Percentiles rank a stretch among this genome's conserved stretches.
These are phyloP conservation scores for Vidua chalybeata DNA, from an alignment of 2,113 vertebrate species.

Conservation along the genomic window DNA sequence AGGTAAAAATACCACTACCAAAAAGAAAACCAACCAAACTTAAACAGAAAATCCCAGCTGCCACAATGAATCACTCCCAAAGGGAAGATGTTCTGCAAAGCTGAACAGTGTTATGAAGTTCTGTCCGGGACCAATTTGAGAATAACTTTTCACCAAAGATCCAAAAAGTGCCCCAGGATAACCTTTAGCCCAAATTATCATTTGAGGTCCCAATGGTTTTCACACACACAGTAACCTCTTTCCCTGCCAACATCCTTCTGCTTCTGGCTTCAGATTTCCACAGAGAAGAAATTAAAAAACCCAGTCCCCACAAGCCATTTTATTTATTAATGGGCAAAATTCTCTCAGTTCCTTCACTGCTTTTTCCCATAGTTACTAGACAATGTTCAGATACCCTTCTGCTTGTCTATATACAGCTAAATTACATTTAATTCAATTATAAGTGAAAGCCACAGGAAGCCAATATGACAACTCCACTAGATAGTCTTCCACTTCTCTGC, in stretches of 20 bases:
- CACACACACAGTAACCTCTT: not conserved
- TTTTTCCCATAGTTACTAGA: not conserved
- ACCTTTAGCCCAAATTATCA: not conserved
- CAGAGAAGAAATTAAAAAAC: not conserved
- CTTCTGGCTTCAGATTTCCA: not conserved
- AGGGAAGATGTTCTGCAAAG: not conserved
- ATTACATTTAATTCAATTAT: conserved; percentile 24
- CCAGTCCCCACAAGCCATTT: not conserved
- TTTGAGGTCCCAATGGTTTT: not conserved
- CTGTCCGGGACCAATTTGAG: not conserved
- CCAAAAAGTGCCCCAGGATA: not conserved
- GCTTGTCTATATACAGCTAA: not conserved
- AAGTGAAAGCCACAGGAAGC: conserved; percentile 7
- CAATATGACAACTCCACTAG: not conserved
- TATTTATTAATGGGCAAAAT: not conserved
- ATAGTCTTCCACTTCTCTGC: not conserved
- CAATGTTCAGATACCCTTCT: not conserved
- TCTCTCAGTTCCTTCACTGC: not conserved
- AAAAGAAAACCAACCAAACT: not conserved
- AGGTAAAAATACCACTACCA: not conserved
- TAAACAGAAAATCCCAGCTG: not conserved
- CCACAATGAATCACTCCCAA: not conserved
- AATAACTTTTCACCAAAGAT: not conserved
- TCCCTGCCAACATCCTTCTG: not conserved
- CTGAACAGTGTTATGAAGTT: not conserved